These are phyloP conservation scores for Drosophila willistoni DNA, from an alignment of 1,140 invertebrate species.

Conservation along the genomic window DNA sequence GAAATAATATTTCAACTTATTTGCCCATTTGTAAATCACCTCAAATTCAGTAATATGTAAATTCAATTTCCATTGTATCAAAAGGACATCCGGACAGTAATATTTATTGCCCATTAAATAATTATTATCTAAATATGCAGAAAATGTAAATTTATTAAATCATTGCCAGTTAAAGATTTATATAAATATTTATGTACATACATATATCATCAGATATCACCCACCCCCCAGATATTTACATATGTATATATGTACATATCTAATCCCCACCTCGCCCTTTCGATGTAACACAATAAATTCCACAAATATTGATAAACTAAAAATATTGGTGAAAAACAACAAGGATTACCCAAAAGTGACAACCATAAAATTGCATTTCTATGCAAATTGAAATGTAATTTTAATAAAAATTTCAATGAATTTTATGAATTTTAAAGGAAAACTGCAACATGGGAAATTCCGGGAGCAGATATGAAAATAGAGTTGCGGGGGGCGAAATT, in stretches of 20 bases:
- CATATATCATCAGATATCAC: constrained; percentile 1
- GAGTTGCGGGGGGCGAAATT: not conserved
- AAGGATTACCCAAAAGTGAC: constrained; percentile 28
- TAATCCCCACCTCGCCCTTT: not conserved
- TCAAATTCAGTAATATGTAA: not conserved
- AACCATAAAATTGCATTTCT: constrained; percentile 20
- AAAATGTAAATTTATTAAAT: constrained; percentile 13
- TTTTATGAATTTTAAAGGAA: not conserved
- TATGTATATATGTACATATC: no score
- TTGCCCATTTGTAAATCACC: not conserved
- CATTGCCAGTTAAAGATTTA: constrained; percentile 14
- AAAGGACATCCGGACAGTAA: not conserved
- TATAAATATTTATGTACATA: constrained; percentile 1
- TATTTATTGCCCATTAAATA: constrained; percentile 10
- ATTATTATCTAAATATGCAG: constrained; percentile 4
- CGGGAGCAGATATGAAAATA: not conserved
- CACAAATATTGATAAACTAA: constrained; percentile 38
- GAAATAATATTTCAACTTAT: not conserved
- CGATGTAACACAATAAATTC: not conserved
- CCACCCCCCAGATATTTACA: not conserved
- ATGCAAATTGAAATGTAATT: constrained; percentile 47
- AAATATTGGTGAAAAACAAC: constrained; percentile 36
- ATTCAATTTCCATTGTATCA: not conserved
- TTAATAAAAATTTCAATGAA: constrained; percentile 13
- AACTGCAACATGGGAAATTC: not conserved